Evolutionary conservation across 2,888 invertebrate species (phyloP).

Genomic region (Dicroscelio sp.): DNA sequence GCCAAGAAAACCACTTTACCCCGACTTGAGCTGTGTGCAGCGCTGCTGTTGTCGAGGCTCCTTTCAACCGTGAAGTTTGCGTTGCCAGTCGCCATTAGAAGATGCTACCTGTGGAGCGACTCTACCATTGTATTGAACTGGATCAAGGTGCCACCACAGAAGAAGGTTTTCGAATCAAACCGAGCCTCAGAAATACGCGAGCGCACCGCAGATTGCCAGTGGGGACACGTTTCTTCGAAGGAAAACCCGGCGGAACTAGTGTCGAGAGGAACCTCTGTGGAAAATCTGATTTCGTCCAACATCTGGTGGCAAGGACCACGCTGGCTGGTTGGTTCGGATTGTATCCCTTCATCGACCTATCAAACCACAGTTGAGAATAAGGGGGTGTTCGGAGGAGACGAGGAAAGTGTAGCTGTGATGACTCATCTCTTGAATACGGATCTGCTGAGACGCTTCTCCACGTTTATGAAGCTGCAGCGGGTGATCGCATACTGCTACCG

Average conservation of each 20-base stretch:
- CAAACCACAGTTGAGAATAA: too few species aligned
- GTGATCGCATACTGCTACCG: not conserved
- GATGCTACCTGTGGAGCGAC: conserved; percentile 16
- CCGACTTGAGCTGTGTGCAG: conserved; percentile 53
- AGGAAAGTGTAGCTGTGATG: too few species aligned
- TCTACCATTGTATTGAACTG: conserved; percentile 45
- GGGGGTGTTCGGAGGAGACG: too few species aligned
- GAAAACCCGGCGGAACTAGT: not conserved
- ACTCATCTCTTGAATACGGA: too few species aligned
- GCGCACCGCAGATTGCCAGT: not conserved
- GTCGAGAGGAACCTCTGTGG: not conserved
- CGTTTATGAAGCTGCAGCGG: not conserved
- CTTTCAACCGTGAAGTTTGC: conserved; percentile 17
- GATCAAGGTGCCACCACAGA: conserved; percentile 32
- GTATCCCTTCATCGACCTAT: too few species aligned
- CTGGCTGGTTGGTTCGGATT: not conserved
- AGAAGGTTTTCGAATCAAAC: conserved; percentile 9
- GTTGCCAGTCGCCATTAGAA: not conserved
- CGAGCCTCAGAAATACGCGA: not conserved
- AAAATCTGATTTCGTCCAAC: not conserved
- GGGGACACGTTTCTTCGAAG: not conserved
- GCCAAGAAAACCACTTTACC: conserved; percentile 42
- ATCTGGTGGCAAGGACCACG: not conserved
- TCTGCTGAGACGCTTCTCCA: not conserved
- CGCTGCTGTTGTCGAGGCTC: conserved; percentile 32